A percentile compares a stretch with the other conserved stretches of the same genome.
These are phyloP conservation scores for Argentina silus DNA, from an alignment of 2,797 vertebrate species.

Conservation along the genomic window DNA sequence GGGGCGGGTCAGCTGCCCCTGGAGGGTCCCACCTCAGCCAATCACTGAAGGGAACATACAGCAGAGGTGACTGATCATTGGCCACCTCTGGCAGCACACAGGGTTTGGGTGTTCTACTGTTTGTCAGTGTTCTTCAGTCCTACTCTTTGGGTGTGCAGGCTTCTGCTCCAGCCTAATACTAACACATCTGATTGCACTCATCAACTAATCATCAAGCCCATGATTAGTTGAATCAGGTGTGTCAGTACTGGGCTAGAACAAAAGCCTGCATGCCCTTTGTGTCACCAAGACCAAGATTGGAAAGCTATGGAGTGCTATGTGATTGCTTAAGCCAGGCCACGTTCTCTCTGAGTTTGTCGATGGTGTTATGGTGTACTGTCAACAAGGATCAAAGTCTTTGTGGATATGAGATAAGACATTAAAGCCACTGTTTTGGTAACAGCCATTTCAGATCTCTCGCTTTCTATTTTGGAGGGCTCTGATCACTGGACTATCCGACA, in stretches of 20 bases:
- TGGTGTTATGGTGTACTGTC: not conserved
- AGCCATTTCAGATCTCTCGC: not conserved
- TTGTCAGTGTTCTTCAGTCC: no score
- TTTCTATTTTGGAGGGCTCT: not conserved
- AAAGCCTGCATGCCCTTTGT: no score
- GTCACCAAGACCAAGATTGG: no score
- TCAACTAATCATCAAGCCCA: no score
- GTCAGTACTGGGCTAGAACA: no score
- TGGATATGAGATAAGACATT: not conserved
- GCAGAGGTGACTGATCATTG: constrained; percentile 71
- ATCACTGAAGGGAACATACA: constrained; percentile 86
- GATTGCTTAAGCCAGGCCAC: not conserved
- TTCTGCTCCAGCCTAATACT: no score
- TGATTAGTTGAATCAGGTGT: no score
- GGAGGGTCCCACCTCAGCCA: constrained; percentile 86
- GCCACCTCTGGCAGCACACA: not conserved
- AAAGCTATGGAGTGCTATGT: no score
- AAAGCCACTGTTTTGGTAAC: not conserved
- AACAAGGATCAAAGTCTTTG: not conserved
- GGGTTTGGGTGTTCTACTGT: no score
- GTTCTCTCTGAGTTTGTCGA: not conserved
- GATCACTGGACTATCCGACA: not conserved
- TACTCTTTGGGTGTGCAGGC: no score
- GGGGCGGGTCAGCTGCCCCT: constrained; percentile 87
- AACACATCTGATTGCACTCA: no score